A percentile compares a stretch with the other conserved stretches of the same genome.
These are phyloP conservation scores for Nomada lathburiana DNA, from an alignment of 2,888 invertebrate species.

Conservation along the genomic window DNA sequence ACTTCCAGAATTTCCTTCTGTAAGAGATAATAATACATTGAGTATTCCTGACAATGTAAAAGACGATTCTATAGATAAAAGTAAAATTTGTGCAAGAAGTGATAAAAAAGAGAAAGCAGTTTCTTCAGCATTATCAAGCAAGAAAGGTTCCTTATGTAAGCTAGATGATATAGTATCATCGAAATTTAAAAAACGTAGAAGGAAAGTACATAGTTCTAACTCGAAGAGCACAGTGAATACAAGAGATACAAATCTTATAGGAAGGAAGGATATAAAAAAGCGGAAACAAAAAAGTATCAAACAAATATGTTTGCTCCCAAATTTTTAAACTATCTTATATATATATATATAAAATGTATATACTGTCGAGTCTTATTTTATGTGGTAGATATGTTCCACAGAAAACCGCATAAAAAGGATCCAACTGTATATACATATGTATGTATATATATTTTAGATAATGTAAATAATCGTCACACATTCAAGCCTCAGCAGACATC, in stretches of 20 bases:
- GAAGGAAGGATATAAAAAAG: constrained; percentile 61
- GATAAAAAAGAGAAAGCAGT: constrained; percentile 59
- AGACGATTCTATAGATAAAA: constrained; percentile 30
- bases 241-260: constrained; percentile 65
- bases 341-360: constrained; percentile 6
- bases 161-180: constrained; percentile 59
- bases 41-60: constrained; percentile 49
- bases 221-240: constrained; percentile 78
- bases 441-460: constrained; percentile 40
- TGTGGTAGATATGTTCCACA: too few relatives aligned
- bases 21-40: constrained; percentile 45
- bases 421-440: too few relatives aligned
- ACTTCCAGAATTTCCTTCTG: not conserved
- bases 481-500: constrained; percentile 58
- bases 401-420: too few relatives aligned
- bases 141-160: constrained; percentile 60
- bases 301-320: not conserved
- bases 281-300: constrained; percentile 67
- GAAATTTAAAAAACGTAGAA: constrained; percentile 73
- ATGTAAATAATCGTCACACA: constrained; percentile 22
- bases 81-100: constrained; percentile 37
- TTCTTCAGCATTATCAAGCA: constrained; percentile 44
- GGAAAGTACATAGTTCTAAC: constrained; percentile 70
- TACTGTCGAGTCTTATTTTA: too few relatives aligned
- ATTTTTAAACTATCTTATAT: not conserved